phyloP scores from a whole-genome alignment of 2,113 vertebrate genomes.

The Hyperoodon ampullatus region DNA sequence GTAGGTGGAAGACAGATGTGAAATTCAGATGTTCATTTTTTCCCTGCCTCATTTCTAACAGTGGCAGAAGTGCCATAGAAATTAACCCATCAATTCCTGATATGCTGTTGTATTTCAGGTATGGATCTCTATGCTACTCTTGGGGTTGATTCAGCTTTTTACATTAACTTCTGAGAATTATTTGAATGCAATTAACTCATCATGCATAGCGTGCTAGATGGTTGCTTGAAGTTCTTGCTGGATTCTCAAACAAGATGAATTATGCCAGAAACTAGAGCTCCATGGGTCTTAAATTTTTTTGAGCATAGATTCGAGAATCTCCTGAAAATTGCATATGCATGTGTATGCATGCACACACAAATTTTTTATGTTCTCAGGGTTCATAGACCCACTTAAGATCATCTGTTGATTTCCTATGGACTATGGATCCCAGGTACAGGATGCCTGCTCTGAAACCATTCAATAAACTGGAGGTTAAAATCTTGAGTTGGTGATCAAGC shows the following conservation, averaged over 20 bases:
- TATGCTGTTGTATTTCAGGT: background rate
- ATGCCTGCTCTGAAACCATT: background rate
- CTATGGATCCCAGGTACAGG: background rate
- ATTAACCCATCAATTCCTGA: background rate
- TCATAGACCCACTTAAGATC: background rate
- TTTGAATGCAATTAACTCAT: background rate
- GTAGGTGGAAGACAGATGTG: background rate
- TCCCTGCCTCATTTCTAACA: background rate
- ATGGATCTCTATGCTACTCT: background rate
- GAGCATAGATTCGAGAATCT: background rate
- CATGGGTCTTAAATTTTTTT: background rate
- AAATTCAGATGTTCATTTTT: background rate
- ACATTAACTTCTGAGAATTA: background rate
- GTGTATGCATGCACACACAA: background rate
- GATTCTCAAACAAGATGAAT: constrained; percentile 1
- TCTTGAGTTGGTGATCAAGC: background rate
- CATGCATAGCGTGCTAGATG: background rate
- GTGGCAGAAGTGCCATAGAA: background rate
- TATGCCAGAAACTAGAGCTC: background rate
- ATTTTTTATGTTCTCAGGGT: background rate
- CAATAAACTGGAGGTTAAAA: background rate
- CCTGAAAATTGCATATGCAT: background rate
- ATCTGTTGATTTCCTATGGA: background rate
- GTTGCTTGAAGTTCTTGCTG: background rate
- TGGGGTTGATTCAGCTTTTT: background rate